Percentiles rank a stretch among this genome's conserved stretches.
Conservation (phyloP, 2,888 invertebrate genomes). For the Syrista parreyssii region DNA sequence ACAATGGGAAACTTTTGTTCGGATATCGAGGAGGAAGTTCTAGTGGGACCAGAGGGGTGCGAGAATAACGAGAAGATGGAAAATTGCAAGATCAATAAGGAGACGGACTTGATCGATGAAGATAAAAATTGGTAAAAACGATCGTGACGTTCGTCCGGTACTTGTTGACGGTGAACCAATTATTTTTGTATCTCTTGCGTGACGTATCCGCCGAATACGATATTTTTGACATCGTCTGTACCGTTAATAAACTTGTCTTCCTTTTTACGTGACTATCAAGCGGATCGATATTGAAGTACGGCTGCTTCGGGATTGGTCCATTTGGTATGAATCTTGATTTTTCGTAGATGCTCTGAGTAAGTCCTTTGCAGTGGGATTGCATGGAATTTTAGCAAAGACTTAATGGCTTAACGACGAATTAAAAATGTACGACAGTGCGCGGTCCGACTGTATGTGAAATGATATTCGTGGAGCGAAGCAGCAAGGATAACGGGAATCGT, state of each 20-base stretch:
- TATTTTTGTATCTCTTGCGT: slow-evolving; percentile 45
- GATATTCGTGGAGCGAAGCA: no score
- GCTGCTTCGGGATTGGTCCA: slow-evolving; percentile 39
- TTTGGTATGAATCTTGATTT: slow-evolving; percentile 24
- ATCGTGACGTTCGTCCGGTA: slow-evolving; percentile 20
- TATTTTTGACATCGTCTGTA: slow-evolving; percentile 40
- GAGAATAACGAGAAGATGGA: background rate
- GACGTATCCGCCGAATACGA: slow-evolving; percentile 37
- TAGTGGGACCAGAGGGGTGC: background rate
- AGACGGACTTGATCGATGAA: background rate
- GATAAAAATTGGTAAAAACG: background rate
- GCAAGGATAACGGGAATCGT: background rate
- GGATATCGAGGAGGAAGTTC: background rate
- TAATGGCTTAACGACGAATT: background rate
- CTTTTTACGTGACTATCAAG: slow-evolving; percentile 46
- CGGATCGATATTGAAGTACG: slow-evolving; percentile 54
- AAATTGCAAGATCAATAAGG: background rate
- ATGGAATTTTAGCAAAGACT: background rate
- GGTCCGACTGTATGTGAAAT: no score
- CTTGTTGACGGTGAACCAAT: slow-evolving; percentile 36
- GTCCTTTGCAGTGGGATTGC: slow-evolving; percentile 1
- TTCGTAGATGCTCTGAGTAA: background rate
- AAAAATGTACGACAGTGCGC: background rate
- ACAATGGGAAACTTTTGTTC: background rate
- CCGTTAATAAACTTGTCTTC: slow-evolving; percentile 49